Conservation (phyloP, 2,113 vertebrate genomes). For the Narcine bancroftii region DNA sequence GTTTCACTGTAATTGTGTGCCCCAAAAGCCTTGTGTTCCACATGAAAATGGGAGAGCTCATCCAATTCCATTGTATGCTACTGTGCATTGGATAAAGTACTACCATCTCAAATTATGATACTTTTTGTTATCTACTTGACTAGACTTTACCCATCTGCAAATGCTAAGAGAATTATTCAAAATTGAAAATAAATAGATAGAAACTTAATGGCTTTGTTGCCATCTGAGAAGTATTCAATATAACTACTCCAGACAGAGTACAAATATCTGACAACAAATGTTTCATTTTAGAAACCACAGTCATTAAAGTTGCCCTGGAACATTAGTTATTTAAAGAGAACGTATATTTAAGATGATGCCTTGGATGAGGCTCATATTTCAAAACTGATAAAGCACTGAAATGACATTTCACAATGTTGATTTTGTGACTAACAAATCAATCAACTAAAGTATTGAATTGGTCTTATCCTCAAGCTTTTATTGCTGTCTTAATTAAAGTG, state of each 20-base stretch:
- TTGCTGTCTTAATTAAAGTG: constrained; percentile 9
- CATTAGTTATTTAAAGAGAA: not conserved
- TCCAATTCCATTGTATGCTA: too few species aligned
- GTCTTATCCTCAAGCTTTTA: not conserved
- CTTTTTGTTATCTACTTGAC: too few species aligned
- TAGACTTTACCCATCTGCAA: not conserved
- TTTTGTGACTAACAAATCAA: constrained; percentile 31
- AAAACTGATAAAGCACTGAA: not conserved
- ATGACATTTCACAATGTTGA: not conserved
- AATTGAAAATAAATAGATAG: not conserved
- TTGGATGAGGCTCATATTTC: constrained; percentile 9
- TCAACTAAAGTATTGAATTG: constrained; percentile 23
- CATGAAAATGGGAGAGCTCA: too few species aligned
- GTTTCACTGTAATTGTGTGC: too few species aligned
- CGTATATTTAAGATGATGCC: not conserved
- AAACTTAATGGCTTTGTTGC: not conserved
- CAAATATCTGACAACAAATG: not conserved
- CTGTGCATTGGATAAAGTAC: too few species aligned
- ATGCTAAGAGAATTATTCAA: not conserved
- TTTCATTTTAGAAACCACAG: not conserved
- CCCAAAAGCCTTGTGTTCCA: too few species aligned
- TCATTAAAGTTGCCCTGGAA: not conserved
- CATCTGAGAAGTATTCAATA: not conserved
- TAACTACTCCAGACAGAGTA: not conserved
- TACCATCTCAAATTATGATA: too few species aligned